Evolutionary conservation across 2,888 invertebrate genomes (phyloP).

Genomic region (Entomobrya multifasciata): DNA sequence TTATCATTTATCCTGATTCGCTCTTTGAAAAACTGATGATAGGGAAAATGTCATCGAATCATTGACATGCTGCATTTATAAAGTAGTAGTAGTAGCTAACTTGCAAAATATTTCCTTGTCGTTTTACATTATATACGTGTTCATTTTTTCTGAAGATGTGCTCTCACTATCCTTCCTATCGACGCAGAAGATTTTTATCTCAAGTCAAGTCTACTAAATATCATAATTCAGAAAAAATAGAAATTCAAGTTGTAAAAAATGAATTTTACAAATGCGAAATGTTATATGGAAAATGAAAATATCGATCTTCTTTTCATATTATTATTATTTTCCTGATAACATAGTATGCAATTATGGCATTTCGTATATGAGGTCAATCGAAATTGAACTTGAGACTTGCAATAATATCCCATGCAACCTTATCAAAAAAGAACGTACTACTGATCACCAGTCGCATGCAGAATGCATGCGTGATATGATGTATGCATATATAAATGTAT

Average conservation of each 20-base stretch:
- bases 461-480: not conserved
- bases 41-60: slow-evolving; percentile 33
- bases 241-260: too few species aligned
- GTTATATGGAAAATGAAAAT: not conserved
- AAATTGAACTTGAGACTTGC: slow-evolving; percentile 56
- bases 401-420: slow-evolving; percentile 11
- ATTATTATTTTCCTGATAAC: slow-evolving; percentile 6
- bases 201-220: not conserved
- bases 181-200: slow-evolving; percentile 2
- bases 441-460: slow-evolving; percentile 1
- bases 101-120: slow-evolving; percentile 42
- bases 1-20: not conserved
- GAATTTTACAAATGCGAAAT: not conserved
- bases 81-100: not conserved
- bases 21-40: slow-evolving; percentile 28
- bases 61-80: not conserved
- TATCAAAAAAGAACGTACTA: not conserved
- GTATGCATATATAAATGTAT: not conserved
- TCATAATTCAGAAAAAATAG: slow-evolving; percentile 4
- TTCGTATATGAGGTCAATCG: slow-evolving; percentile 27
- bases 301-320: not conserved
- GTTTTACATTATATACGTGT: slow-evolving; percentile 3
- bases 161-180: not conserved
- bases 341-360: slow-evolving; percentile 28
- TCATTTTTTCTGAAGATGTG: not conserved